Percentiles rank a stretch among this genome's conserved stretches.
Evolutionary conservation across 1,140 invertebrate genomes (phyloP).

Genomic region (Scaptomyza montana): DNA sequence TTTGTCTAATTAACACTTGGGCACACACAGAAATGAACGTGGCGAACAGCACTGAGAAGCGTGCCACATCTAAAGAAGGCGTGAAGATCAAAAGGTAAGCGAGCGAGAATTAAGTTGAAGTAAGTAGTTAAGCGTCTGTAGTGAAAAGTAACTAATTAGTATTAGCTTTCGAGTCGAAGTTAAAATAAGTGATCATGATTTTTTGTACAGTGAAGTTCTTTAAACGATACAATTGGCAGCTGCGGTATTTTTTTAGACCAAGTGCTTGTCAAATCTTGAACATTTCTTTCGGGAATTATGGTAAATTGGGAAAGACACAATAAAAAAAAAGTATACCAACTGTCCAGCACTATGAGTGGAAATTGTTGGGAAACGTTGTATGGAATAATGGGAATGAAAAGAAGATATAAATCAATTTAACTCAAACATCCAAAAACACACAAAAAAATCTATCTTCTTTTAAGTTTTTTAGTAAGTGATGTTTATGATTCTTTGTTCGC

Average conservation of each 20-base stretch:
- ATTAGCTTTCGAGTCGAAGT: background rate
- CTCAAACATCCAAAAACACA: too few species aligned
- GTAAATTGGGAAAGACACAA: too few species aligned
- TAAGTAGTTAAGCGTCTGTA: background rate
- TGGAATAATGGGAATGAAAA: too few species aligned
- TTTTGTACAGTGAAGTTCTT: background rate
- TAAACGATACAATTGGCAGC: background rate
- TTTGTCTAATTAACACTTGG: slow-evolving; percentile 80
- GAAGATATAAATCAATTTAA: too few species aligned
- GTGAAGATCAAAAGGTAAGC: slow-evolving; percentile 66
- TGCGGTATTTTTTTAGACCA: too few species aligned
- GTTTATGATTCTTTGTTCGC: slow-evolving; percentile 4
- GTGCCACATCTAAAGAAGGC: slow-evolving; percentile 62
- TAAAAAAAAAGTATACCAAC: too few species aligned
- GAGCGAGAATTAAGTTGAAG: background rate
- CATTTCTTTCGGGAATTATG: too few species aligned
- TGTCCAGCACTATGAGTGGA: too few species aligned
- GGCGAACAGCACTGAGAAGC: slow-evolving; percentile 40
- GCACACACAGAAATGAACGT: slow-evolving; percentile 43
- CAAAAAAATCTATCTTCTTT: too few species aligned
- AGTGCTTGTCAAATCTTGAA: too few species aligned
- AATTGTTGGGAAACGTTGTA: too few species aligned
- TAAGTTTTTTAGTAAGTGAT: too few species aligned
- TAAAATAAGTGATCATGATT: background rate
- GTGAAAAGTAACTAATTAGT: background rate